These are phyloP conservation scores for Gobio occitaniae DNA, from an alignment of 2,797 vertebrate species.

Conservation along the genomic window DNA sequence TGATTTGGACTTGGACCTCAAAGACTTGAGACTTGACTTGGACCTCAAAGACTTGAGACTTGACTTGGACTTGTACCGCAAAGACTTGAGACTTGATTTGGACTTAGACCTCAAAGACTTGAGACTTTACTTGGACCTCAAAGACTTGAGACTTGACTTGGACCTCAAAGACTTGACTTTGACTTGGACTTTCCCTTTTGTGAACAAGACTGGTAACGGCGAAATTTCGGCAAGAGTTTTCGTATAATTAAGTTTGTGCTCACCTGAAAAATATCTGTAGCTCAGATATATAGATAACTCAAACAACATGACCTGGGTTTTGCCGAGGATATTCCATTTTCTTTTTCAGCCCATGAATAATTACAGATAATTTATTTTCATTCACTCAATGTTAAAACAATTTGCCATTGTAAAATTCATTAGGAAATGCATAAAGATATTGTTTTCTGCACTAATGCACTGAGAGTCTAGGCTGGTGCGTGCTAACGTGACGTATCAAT, in stretches of 20 bases:
- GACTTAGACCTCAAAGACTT: too few species aligned
- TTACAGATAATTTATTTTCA: not conserved
- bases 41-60: too few species aligned
- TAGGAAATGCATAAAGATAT: not conserved
- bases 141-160: too few species aligned
- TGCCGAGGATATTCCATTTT: not conserved
- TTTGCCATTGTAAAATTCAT: not conserved
- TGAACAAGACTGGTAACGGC: not conserved
- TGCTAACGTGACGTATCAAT: not conserved
- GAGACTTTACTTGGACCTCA: too few species aligned
- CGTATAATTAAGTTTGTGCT: constrained; percentile 8
- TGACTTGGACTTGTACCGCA: too few species aligned
- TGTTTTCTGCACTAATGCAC: constrained; percentile 18
- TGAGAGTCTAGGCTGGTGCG: not conserved
- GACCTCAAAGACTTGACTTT: too few species aligned
- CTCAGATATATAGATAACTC: constrained; percentile 1
- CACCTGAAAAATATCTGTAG: constrained; percentile 1
- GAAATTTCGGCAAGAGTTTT: not conserved
- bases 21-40: too few species aligned
- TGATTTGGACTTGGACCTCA: too few species aligned
- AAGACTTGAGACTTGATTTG: too few species aligned
- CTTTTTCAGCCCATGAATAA: constrained; percentile 12
- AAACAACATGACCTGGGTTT: constrained; percentile 7
- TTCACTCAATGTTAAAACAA: not conserved
- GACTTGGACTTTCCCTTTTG: not conserved